Conservation (phyloP, 2,113 vertebrate species). For the Naja naja region DNA sequence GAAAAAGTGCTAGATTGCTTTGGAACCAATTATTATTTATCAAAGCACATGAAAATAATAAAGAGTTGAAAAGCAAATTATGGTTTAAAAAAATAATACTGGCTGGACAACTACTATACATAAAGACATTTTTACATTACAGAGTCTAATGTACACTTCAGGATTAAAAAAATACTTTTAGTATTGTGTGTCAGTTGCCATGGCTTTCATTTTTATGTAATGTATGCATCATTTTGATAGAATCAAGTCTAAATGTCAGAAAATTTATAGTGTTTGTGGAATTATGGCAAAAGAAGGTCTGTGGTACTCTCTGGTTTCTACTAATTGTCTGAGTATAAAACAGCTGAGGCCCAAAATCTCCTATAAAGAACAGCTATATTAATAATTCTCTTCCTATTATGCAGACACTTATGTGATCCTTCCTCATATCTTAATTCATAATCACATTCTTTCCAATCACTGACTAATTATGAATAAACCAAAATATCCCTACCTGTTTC, state of each 20-base stretch:
- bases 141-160: not conserved
- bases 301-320: not conserved
- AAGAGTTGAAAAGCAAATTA: constrained; percentile 14
- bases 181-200: not conserved
- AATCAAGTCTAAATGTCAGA: not conserved
- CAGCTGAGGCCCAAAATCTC: not conserved
- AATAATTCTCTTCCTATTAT: not conserved
- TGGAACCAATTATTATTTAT: not conserved
- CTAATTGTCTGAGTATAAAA: not conserved
- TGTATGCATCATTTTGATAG: not conserved
- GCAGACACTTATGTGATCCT: not conserved
- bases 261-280: not conserved
- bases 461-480: not conserved
- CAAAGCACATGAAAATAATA: not conserved
- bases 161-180: not conserved
- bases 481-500: not conserved
- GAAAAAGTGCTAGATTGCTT: constrained; percentile 8
- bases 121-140: not conserved
- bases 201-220: not conserved
- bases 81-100: not conserved
- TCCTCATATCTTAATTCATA: not conserved
- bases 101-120: not conserved
- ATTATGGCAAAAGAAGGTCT: not conserved
- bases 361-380: not conserved
- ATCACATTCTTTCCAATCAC: not conserved